A percentile compares a stretch with the other conserved stretches of the same genome.
These are phyloP conservation scores for Cliona cf. orientalis DNA, from an alignment of 37 sponge, comb jelly and placozoan species.

Conservation along the genomic window DNA sequence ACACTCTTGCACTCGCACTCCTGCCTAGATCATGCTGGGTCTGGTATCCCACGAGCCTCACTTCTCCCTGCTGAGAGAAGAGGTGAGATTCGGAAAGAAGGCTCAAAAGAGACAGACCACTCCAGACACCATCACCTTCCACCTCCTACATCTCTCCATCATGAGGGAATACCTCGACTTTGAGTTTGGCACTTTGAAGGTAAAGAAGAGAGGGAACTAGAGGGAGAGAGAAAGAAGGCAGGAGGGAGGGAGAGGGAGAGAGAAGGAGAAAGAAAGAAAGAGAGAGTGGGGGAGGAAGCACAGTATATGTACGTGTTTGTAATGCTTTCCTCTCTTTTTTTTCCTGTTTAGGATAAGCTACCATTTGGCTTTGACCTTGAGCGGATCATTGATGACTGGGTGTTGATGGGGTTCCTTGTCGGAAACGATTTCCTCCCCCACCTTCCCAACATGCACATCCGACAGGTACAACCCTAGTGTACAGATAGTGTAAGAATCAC, in stretches of 20 bases:
- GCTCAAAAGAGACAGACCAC: conserved; percentile 55
- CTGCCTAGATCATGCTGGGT: conserved; percentile 90
- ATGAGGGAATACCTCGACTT: conserved; percentile 93
- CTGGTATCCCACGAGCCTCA: conserved; percentile 96
- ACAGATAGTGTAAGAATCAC: background rate
- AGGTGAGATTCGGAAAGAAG: conserved; percentile 91
- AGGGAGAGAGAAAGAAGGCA: background rate
- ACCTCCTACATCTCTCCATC: conserved; percentile 96
- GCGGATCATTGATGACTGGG: conserved; percentile 96
- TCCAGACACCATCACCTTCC: conserved; percentile 87
- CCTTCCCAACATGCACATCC: conserved; percentile 95
- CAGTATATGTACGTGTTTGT: no score
- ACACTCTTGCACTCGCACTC: background rate
- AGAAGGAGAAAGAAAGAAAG: no score
- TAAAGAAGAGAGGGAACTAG: background rate
- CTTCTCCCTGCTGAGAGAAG: conserved; percentile 96
- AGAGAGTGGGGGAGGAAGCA: no score
- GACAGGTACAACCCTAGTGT: conserved; percentile 55
- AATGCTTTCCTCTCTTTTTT: no score
- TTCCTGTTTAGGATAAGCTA: conserved; percentile 54
- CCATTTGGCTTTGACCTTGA: conserved; percentile 90
- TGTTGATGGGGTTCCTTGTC: conserved; percentile 94
- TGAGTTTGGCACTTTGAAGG: conserved; percentile 86
- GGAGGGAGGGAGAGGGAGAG: conserved; percentile 6
- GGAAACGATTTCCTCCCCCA: conserved; percentile 99